Evolutionary conservation across 2,113 vertebrate species (phyloP).

Genomic region (Rhagologus leucostigma): DNA sequence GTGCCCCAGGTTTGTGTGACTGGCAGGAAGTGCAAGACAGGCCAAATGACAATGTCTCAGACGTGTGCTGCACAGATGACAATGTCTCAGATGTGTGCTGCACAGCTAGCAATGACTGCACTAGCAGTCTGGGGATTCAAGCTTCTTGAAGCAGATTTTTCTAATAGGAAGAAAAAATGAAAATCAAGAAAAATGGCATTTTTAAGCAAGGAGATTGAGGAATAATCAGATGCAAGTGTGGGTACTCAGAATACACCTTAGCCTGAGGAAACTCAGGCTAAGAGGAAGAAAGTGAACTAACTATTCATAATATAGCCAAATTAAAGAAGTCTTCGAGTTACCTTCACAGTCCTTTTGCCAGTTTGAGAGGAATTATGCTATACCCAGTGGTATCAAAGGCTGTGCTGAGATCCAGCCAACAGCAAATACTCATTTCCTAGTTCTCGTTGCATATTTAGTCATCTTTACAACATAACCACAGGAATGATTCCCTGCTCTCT

Average conservation of each 20-base stretch:
- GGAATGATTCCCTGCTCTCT: neutral
- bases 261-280: neutral
- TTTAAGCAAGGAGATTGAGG: neutral
- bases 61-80: neutral
- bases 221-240: neutral
- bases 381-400: neutral
- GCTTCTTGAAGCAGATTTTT: neutral
- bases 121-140: neutral
- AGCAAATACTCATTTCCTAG: neutral
- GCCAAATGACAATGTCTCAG: neutral
- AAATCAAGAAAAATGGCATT: neutral
- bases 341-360: neutral
- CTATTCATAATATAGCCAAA: neutral
- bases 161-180: neutral
- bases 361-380: neutral
- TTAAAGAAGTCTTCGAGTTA: neutral
- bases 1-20: neutral
- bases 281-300: neutral
- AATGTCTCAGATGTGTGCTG: neutral
- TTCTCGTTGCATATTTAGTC: neutral
- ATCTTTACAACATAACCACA: neutral
- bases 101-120: neutral
- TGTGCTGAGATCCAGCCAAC: neutral
- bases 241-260: neutral
- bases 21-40: neutral